These are phyloP conservation scores for Cheilosia soror DNA, from an alignment of 2,888 invertebrate genomes.

Conservation along the genomic window DNA sequence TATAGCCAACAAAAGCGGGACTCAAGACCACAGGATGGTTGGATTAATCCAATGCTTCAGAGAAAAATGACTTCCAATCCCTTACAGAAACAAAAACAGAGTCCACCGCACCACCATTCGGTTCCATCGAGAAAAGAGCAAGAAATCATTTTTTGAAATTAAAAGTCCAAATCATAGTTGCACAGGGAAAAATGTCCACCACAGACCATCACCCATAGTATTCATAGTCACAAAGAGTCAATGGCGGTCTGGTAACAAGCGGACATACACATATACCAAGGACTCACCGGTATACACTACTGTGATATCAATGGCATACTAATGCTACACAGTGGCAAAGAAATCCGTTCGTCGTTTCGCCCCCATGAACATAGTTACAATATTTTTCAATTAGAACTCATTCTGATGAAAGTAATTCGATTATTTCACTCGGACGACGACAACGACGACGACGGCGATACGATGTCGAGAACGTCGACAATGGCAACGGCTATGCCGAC, in stretches of 20 bases:
- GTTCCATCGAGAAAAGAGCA: slow-evolving; percentile 69
- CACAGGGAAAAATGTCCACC: slow-evolving; percentile 66
- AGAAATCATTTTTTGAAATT: slow-evolving; percentile 75
- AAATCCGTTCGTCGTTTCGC: slow-evolving; percentile 61
- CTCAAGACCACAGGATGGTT: too few species aligned
- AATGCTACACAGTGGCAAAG: slow-evolving; percentile 75
- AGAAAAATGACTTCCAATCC: too few species aligned
- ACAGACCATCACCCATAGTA: slow-evolving; percentile 44
- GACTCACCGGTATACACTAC: slow-evolving; percentile 27
- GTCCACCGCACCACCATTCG: slow-evolving; percentile 16
- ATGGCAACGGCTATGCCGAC: slow-evolving; percentile 34
- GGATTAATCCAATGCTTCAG: too few species aligned
- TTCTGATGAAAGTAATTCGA: slow-evolving; percentile 84
- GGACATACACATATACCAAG: slow-evolving; percentile 18
- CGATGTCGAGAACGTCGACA: slow-evolving; percentile 41
- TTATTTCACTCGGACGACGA: slow-evolving; percentile 83
- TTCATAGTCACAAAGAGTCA: slow-evolving; percentile 32
- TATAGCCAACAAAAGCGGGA: too few species aligned
- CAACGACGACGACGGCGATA: slow-evolving; percentile 66
- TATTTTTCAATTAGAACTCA: slow-evolving; percentile 85
- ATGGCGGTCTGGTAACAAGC: slow-evolving; percentile 33
- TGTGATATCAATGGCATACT: slow-evolving; percentile 79
- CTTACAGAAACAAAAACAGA: not conserved
- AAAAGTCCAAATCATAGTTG: slow-evolving; percentile 74
- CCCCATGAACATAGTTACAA: slow-evolving; percentile 80